Base-by-base conservation (phyloP, 2,113 vertebrate species). In the Pterocles orientalis region DNA sequence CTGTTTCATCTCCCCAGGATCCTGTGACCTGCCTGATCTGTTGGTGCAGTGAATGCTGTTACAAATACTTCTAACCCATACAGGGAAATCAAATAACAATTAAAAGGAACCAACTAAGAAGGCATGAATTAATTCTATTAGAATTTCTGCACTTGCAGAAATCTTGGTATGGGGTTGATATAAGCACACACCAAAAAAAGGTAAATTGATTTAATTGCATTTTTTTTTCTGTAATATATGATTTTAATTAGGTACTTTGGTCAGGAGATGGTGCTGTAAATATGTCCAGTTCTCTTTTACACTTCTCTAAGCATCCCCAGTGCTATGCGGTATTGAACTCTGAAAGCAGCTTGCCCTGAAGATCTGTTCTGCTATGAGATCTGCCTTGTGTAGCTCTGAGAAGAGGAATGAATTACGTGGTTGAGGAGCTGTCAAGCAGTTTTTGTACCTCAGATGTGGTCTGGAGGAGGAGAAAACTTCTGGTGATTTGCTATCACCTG, bases 231-330 rank as follows among this genome's bases (percentile, higher is more conserved):
- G 16, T 64, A 41, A 51, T 43, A 7, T 58, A 1, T 60, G 20
- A 31, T 56, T 92, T 91, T 81, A 81, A 82, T 86, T 86, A 92
- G 69, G 4, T 90, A 24, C 29, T 93, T 88, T n/a, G 45, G 80
- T 95, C 88, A 93, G 90, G 89, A 95, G 94, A 83, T 90, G 94
- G 81, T 95, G 86, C 88, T 96, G 82, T 96, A 79, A 94, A 96
- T 96, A 92, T 79, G 69, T 82, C 76, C 86, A 82, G 90, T 60
- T 92, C 71, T 88, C 86, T 93, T 82, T 93, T 57, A 65, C 57
- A 88, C 36, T 82, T 73, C 36, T 78, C 12, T 92, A 29, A 71
- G 69, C 77, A 79, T 82, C 61, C 14, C 53, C 36, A 53, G 73
- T 28, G 65, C 48, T 53, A 6, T 48, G 48, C 0, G 1, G 15